Evolutionary conservation across 2,113 vertebrate genomes (phyloP).

Genomic region (Chiloscyllium plagiosum): DNA sequence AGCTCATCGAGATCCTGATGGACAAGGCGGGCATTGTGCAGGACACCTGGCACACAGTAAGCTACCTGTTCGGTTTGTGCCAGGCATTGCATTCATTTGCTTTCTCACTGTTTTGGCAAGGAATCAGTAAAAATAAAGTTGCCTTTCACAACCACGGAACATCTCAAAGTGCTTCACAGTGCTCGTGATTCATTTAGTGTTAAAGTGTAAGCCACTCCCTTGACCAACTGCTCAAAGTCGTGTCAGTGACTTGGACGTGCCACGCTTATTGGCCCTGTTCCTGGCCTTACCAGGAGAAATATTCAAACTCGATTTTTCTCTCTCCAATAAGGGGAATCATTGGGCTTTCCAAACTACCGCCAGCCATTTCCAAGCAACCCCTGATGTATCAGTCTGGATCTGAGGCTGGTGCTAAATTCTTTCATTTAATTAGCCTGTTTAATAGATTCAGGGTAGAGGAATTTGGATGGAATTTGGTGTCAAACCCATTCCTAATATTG

Average conservation of each 20-base stretch:
- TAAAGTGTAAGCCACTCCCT: neutral
- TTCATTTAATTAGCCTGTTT: neutral
- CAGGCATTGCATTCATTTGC: neutral
- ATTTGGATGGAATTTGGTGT: neutral
- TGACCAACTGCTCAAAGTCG: neutral
- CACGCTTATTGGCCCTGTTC: neutral
- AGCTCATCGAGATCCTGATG: slow-evolving; percentile 81
- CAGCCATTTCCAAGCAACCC: neutral
- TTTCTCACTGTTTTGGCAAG: neutral
- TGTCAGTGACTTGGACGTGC: neutral
- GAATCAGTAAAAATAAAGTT: neutral
- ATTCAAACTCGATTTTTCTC: neutral
- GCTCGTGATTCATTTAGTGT: neutral
- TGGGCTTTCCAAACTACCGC: neutral
- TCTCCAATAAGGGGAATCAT: neutral
- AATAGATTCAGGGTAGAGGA: neutral
- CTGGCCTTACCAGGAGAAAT: neutral
- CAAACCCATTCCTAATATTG: neutral
- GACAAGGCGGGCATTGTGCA: slow-evolving; percentile 76
- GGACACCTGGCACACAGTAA: slow-evolving; percentile 86
- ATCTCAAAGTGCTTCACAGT: neutral
- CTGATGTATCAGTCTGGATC: neutral
- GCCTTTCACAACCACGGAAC: neutral
- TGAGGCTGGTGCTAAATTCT: neutral
- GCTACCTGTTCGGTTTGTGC: neutral